Evolutionary conservation across 2,113 vertebrate species (phyloP).

Genomic region (Poeciliopsis turrubarensis): DNA sequence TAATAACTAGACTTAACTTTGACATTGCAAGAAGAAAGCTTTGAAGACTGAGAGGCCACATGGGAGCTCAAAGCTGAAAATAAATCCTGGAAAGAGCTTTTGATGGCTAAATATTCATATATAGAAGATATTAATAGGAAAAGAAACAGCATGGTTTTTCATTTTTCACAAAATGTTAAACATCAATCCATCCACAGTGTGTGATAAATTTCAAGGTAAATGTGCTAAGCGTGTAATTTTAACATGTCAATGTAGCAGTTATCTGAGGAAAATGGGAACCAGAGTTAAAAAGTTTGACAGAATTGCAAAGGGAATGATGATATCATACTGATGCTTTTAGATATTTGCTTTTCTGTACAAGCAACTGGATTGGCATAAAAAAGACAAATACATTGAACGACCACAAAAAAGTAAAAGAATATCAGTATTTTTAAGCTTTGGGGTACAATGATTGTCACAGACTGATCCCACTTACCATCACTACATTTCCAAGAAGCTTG

Average conservation of each 20-base stretch:
- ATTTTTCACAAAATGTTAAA: too few relatives aligned
- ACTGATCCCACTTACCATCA: not conserved
- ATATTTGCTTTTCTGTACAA: too few relatives aligned
- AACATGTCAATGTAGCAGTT: too few relatives aligned
- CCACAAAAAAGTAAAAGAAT: not conserved
- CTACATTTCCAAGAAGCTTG: slow-evolving; percentile 4
- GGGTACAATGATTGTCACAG: not conserved
- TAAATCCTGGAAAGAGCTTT: slow-evolving; percentile 1
- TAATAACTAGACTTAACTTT: slow-evolving; percentile 19
- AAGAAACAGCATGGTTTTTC: not conserved
- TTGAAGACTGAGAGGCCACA: slow-evolving; percentile 20
- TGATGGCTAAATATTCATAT: not conserved
- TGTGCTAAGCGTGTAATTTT: too few relatives aligned
- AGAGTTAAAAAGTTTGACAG: too few relatives aligned
- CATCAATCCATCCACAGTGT: too few relatives aligned
- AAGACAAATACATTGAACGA: not conserved
- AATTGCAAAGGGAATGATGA: too few relatives aligned
- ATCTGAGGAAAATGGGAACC: too few relatives aligned
- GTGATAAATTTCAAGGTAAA: too few relatives aligned
- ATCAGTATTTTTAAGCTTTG: not conserved
- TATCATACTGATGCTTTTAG: too few relatives aligned
- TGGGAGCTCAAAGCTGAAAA: slow-evolving; percentile 14
- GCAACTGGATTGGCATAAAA: not conserved
- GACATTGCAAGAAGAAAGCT: slow-evolving; percentile 6
- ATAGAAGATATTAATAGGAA: not conserved